Conservation (phyloP, 1,140 invertebrate genomes). For the Brachionus manjavacas region DNA sequence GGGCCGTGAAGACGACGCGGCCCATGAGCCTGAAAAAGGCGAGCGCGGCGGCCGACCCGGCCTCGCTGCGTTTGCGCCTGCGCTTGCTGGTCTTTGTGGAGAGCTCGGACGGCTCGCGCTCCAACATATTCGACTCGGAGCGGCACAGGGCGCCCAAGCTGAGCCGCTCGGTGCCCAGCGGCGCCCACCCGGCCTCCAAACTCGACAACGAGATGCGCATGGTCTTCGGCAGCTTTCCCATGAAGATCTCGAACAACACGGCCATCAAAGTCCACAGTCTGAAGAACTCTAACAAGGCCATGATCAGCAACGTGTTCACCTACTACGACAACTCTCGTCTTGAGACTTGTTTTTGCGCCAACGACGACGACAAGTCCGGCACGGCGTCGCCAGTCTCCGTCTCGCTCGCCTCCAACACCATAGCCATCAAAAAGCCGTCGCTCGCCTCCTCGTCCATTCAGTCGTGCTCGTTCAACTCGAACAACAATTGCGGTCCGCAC, state of each 20-base stretch:
- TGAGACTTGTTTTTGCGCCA: not conserved
- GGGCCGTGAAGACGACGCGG: not conserved
- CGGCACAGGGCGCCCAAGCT: not conserved
- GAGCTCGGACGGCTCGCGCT: not conserved
- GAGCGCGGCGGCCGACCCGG: not conserved
- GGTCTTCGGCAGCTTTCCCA: slow-evolving; percentile 39
- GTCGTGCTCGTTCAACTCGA: not conserved
- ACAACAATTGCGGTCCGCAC: not conserved
- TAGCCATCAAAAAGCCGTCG: not conserved
- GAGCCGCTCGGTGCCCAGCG: not conserved
- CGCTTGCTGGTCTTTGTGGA: not conserved
- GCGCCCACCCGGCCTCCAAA: not conserved
- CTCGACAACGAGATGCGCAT: slow-evolving; percentile 17
- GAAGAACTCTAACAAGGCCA: not conserved
- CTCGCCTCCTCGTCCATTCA: not conserved
- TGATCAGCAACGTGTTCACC: slow-evolving; percentile 37
- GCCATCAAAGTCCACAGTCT: slow-evolving; percentile 32
- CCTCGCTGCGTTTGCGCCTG: no score
- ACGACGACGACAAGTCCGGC: not conserved
- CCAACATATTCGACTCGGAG: slow-evolving; percentile 17
- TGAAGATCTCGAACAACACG: slow-evolving; percentile 28
- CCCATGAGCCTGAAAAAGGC: not conserved
- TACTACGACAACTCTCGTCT: not conserved
- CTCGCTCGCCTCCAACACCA: not conserved
- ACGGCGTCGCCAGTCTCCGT: not conserved